phyloP scores from a whole-genome alignment of 2,113 vertebrate species.

The Gracilinanus agilis region DNA sequence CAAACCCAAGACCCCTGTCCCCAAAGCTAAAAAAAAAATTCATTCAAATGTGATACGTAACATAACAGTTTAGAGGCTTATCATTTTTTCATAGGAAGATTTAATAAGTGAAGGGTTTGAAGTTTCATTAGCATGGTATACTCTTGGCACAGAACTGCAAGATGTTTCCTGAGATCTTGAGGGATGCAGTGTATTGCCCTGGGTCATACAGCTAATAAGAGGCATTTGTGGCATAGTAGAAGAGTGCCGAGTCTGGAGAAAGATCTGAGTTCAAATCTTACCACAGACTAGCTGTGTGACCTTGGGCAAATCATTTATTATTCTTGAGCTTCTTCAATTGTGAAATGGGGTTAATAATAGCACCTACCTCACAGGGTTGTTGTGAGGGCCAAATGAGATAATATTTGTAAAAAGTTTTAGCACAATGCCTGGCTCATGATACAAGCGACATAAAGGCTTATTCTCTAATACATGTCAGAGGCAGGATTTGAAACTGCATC shows the following conservation, averaged over 20 bases:
- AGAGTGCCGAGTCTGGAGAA: not conserved
- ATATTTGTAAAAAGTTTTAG: too few relatives aligned
- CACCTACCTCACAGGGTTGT: not conserved
- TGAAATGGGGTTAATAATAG: not conserved
- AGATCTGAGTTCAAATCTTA: not conserved
- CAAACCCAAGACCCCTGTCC: not conserved
- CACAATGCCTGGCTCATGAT: too few relatives aligned
- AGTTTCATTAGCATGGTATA: too few relatives aligned
- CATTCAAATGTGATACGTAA: slow-evolving; percentile 4
- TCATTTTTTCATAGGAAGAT: slow-evolving; percentile 42
- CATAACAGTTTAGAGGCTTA: not conserved
- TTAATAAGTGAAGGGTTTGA: slow-evolving; percentile 11
- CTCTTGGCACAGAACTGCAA: too few relatives aligned
- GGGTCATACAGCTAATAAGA: not conserved
- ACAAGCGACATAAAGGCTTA: too few relatives aligned
- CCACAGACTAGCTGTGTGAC: not conserved
- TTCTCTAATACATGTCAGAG: too few relatives aligned
- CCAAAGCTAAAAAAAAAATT: not conserved
- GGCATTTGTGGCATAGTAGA: not conserved
- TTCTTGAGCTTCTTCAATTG: not conserved
- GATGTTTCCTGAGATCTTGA: too few relatives aligned
- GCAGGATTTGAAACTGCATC: too few relatives aligned
- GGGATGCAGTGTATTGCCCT: not conserved
- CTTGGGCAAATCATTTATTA: not conserved
- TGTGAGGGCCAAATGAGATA: too few relatives aligned